A percentile compares a stretch with the other conserved stretches of the same genome.
phyloP scores from a whole-genome alignment of 2,113 vertebrate species.

The Periophthalmus modestus region DNA sequence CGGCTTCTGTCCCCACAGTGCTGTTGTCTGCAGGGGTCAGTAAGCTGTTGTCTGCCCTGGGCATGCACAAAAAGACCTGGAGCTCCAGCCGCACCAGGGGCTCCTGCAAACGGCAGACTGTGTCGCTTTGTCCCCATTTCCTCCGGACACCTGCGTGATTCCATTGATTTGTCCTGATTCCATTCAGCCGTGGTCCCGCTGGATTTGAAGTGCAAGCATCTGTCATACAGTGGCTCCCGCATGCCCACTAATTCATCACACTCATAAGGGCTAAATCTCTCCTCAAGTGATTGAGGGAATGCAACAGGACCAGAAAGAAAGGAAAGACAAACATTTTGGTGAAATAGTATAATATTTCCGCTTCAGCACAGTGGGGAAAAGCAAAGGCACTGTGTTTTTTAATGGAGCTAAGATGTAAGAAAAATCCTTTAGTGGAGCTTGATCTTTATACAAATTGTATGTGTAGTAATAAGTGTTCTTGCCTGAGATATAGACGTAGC shows the following conservation, averaged over 20 bases:
- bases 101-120: slow-evolving; percentile 42
- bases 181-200: slow-evolving; percentile 61
- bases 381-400: neutral
- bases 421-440: neutral
- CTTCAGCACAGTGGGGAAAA: neutral
- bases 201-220: slow-evolving; percentile 75
- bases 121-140: slow-evolving; percentile 69
- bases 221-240: slow-evolving; percentile 60
- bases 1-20: slow-evolving; percentile 76
- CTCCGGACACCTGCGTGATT: slow-evolving; percentile 72
- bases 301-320: slow-evolving; percentile 3
- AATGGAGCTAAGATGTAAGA: neutral
- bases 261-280: slow-evolving; percentile 15
- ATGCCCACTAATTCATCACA: slow-evolving; percentile 33
- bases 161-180: slow-evolving; percentile 74
- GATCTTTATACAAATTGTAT: slow-evolving; percentile 1
- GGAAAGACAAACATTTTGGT: slow-evolving; percentile 7
- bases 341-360: neutral
- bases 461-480: neutral
- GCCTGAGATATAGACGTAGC: slow-evolving; percentile 11
- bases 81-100: slow-evolving; percentile 57
- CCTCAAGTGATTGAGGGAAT: slow-evolving; percentile 24
- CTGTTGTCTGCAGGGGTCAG: slow-evolving; percentile 62
- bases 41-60: slow-evolving; percentile 69
- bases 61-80: slow-evolving; percentile 59